phyloP scores from a whole-genome alignment of 2,888 invertebrate species.

The Polyploca ridens region DNA sequence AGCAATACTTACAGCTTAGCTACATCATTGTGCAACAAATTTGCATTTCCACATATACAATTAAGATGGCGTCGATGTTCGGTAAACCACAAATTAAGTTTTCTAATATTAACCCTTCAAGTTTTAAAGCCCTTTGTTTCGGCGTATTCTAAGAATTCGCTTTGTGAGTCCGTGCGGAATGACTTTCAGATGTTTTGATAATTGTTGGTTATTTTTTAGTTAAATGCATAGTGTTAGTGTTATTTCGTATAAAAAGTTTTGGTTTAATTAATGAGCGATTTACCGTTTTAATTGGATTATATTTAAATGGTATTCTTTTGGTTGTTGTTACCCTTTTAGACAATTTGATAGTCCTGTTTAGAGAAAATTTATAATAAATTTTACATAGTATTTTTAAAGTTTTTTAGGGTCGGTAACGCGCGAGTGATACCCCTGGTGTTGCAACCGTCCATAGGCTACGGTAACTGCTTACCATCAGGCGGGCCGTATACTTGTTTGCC shows the following conservation, averaged over 20 bases:
- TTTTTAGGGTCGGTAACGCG: too few relatives aligned
- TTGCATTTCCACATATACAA: slow-evolving; percentile 33
- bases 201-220: not conserved
- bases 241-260: not conserved
- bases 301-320: too few relatives aligned
- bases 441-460: too few relatives aligned
- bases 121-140: slow-evolving; percentile 13
- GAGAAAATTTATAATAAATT: too few relatives aligned
- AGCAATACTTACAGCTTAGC: not conserved
- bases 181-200: not conserved
- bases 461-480: too few relatives aligned
- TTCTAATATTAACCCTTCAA: slow-evolving; percentile 36
- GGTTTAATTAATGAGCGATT: not conserved
- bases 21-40: slow-evolving; percentile 13
- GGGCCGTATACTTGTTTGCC: too few relatives aligned
- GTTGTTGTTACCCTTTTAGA: too few relatives aligned
- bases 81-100: slow-evolving; percentile 39
- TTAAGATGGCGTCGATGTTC: slow-evolving; percentile 30
- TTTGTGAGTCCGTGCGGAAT: not conserved
- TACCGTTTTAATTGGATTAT: not conserved
- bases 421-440: too few relatives aligned
- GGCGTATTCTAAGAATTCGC: not conserved
- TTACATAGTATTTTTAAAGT: too few relatives aligned
- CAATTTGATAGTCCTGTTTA: too few relatives aligned
- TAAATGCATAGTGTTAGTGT: slow-evolving; percentile 5